Evolutionary conservation across 1,140 invertebrate genomes (phyloP), one percentile per base, ranked within the genome.

Genomic region (Harlomillsia oculata): DNA sequence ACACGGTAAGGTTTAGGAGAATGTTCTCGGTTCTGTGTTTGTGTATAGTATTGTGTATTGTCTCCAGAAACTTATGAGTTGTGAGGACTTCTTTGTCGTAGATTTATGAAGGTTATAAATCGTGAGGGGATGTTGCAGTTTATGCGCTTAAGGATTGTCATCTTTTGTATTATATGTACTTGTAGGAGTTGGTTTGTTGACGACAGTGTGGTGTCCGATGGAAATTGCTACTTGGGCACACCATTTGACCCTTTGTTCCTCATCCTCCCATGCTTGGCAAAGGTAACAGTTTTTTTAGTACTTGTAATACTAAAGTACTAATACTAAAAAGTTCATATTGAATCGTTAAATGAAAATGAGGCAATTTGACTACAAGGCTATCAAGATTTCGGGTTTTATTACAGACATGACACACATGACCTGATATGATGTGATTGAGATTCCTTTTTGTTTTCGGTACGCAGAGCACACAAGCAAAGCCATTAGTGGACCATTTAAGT

Each of bases 241-340:
- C 55, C 46, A 23, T 21, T 67, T 11, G 64, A 67, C 40, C 63
- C 66, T 43, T 52, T 67, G 11, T 67, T 66, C 37, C 30, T 65
- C 3, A 36, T 64, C 1, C 6, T 64, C 11, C 62, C 61, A 8
- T 41, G 50, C 21, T 48, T 67, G 8, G 5, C 16, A 36, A 64
- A 67, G 55, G 65, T 66, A 34, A 48, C 0, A 11, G 18, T 3
- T 9, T 34, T 34, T 8, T 34, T n/a, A n/a, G n/a, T n/a, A n/a
- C n/a, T 34, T 34, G 32, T 9, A 34, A 9, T n/a, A 34, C 32
- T 34, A 34, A 8, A n/a, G 8, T n/a, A 34, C 32, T 34, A 34
- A 8, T 34, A 34, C 32, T 34, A 34, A 9, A 9, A 34, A 34
- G n/a, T 9, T 34, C 8, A 34, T 9, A 34, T 34, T 8, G 32